Percentiles rank a stretch among this genome's conserved stretches.
Conservation (phyloP, 2,888 invertebrate genomes). For the Rotaria macrura region DNA sequence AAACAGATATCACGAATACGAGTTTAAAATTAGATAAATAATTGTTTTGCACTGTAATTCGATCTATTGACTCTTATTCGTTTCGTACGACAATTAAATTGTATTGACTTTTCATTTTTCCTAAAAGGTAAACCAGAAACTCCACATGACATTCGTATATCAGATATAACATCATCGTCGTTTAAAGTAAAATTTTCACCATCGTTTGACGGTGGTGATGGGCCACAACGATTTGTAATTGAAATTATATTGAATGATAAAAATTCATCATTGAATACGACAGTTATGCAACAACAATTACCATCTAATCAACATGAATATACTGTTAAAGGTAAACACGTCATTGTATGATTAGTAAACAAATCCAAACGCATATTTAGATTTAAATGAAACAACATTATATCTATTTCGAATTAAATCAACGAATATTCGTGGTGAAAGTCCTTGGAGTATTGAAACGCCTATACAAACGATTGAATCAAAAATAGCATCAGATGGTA, state of each 20-base stretch:
- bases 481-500: not conserved
- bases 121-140: slow-evolving; percentile 13
- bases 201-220: slow-evolving; percentile 10
- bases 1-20: no score
- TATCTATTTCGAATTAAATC: slow-evolving; percentile 4
- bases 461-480: not conserved
- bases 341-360: not conserved
- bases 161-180: not conserved
- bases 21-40: no score
- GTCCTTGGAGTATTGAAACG: not conserved
- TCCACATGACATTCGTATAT: not conserved
- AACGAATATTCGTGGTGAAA: not conserved
- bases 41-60: no score
- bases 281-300: not conserved
- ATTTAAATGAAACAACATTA: not conserved
- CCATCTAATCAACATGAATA: slow-evolving; percentile 2
- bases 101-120: no score
- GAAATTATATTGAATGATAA: not conserved
- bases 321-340: not conserved
- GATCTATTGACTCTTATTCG: no score
- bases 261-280: not conserved
- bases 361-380: not conserved
- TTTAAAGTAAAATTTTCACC: not conserved
- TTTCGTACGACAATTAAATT: no score
- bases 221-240: not conserved